Percentiles rank a stretch among this genome's conserved stretches.
These are phyloP conservation scores for Phymorhynchus buccinoides DNA, from an alignment of 1,140 invertebrate species.

Conservation along the genomic window DNA sequence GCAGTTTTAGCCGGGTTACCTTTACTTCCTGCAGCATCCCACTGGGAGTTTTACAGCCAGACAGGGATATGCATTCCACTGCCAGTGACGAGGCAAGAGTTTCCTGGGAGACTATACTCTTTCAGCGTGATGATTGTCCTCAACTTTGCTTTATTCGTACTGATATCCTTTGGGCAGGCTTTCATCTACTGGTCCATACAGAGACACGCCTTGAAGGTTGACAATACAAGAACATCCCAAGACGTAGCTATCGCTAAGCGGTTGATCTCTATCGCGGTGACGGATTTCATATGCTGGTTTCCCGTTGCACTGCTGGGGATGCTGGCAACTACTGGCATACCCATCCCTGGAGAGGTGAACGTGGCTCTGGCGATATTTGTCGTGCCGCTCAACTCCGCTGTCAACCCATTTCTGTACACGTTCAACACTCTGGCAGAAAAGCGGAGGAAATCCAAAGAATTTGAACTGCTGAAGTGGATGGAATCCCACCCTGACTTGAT, in stretches of 20 bases:
- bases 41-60: too few species aligned
- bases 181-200: conserved; percentile 46
- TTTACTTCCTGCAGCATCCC: too few species aligned
- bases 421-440: conserved; percentile 4
- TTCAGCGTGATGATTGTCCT: not conserved
- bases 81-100: not conserved
- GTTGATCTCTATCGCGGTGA: conserved; percentile 43
- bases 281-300: conserved; percentile 42
- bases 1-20: too few species aligned
- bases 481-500: not conserved
- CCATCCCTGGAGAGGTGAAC: conserved; percentile 52
- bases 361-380: conserved; percentile 51
- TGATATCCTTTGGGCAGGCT: conserved; percentile 45
- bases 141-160: not conserved
- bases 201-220: too few species aligned
- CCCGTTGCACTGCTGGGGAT: conserved; percentile 35
- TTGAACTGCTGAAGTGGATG: not conserved
- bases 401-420: conserved; percentile 58
- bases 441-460: not conserved
- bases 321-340: conserved; percentile 38
- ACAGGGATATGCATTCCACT: too few species aligned
- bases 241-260: conserved; percentile 43
- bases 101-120: not conserved
- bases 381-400: conserved; percentile 50
- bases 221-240: conserved; percentile 13